Percentiles rank a stretch among this genome's conserved stretches.
phyloP scores from a whole-genome alignment of 2,113 vertebrate genomes.

The Tamias sibiricus region DNA sequence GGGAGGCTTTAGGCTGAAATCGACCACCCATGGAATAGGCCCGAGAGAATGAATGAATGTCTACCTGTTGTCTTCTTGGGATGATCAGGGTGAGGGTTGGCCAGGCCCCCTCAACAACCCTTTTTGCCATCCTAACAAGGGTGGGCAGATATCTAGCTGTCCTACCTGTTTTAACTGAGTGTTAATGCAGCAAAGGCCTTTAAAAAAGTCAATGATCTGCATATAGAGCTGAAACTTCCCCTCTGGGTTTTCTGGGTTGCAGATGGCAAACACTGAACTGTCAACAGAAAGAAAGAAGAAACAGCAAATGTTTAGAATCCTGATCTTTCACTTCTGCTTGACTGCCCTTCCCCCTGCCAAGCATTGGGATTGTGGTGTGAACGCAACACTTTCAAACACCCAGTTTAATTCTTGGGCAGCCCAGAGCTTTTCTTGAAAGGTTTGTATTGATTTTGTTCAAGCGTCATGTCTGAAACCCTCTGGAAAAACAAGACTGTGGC shows the following conservation, averaged over 20 bases:
- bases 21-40: background rate
- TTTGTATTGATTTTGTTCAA: background rate
- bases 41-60: background rate
- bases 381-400: background rate
- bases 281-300: conserved; percentile 71
- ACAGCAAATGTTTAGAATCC: background rate
- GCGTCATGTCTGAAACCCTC: fast-evolving
- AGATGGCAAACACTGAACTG: conserved; percentile 79
- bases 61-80: background rate
- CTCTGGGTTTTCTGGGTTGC: conserved; percentile 79
- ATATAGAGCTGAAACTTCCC: conserved; percentile 84
- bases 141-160: background rate
- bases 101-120: background rate
- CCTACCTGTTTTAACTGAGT: conserved; percentile 84
- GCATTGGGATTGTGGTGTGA: background rate
- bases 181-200: conserved; percentile 80
- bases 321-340: background rate
- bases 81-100: background rate
- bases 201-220: conserved; percentile 86
- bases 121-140: background rate
- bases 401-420: background rate
- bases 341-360: too few relatives aligned
- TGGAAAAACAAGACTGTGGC: background rate
- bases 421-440: background rate
- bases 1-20: background rate